These are phyloP conservation scores for Drosophila leonis DNA, from an alignment of 2,888 invertebrate species.

Conservation along the genomic window DNA sequence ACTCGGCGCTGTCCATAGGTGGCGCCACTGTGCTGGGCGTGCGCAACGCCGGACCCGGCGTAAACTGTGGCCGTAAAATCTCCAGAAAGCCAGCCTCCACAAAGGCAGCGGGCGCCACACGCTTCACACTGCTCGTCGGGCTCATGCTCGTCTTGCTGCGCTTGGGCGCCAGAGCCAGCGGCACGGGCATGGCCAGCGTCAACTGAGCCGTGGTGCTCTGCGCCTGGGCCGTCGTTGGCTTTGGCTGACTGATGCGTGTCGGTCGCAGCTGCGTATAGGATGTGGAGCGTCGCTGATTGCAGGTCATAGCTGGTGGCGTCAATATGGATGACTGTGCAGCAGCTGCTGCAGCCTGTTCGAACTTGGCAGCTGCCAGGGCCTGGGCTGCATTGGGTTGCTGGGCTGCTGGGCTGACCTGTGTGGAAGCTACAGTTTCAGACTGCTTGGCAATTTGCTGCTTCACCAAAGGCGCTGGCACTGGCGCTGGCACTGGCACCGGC, in stretches of 20 bases:
- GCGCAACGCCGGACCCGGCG: constrained; percentile 92
- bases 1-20: constrained; percentile 55
- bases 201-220: constrained; percentile 69
- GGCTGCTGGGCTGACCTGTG: not conserved
- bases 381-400: not conserved
- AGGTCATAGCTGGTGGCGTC: constrained; percentile 59
- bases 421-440: not conserved
- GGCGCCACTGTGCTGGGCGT: constrained; percentile 86
- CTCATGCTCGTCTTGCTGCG: constrained; percentile 82
- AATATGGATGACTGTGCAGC: constrained; percentile 20
- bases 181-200: constrained; percentile 67
- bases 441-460: not conserved
- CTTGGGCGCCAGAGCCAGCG: constrained; percentile 73
- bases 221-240: constrained; percentile 64
- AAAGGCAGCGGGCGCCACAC: constrained; percentile 89
- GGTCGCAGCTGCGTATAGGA: constrained; percentile 84
- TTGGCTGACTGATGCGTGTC: constrained; percentile 66
- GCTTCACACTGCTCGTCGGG: constrained; percentile 86
- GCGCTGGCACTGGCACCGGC: not conserved
- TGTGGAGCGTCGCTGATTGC: constrained; percentile 70
- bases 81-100: constrained; percentile 96
- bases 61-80: constrained; percentile 94
- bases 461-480: not conserved
- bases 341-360: not conserved
- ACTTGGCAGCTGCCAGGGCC: not conserved